Percentiles rank a stretch among this genome's conserved stretches.
Evolutionary conservation across 2,113 vertebrate genomes (phyloP).

Genomic region (Theristicus caerulescens): DNA sequence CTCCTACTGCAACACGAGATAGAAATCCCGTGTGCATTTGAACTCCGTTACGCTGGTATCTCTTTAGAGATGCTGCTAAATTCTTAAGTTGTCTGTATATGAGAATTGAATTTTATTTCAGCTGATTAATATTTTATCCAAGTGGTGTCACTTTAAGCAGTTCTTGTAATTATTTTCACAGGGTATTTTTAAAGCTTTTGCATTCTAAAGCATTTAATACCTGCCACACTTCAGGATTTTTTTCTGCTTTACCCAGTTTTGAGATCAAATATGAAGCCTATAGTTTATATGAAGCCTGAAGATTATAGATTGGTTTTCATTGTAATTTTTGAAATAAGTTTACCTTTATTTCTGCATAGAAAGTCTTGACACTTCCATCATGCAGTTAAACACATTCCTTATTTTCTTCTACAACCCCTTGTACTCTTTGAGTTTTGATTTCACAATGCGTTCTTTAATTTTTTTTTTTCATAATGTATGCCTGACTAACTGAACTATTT

Average conservation of each 20-base stretch:
- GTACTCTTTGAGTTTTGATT: neutral
- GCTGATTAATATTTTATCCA: neutral
- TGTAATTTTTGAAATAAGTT: neutral
- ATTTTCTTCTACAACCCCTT: neutral
- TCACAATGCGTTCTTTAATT: accelerated
- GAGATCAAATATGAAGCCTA: neutral
- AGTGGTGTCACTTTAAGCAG: neutral
- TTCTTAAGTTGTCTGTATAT: neutral
- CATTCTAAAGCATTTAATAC: neutral
- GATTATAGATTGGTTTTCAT: neutral
- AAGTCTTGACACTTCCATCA: neutral
- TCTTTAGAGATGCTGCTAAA: neutral
- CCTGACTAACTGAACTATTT: neutral
- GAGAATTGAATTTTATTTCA: neutral
- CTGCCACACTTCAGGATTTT: neutral
- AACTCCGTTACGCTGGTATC: neutral
- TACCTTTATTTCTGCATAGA: neutral
- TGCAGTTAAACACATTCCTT: neutral
- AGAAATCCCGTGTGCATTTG: neutral
- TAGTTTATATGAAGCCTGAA: neutral
- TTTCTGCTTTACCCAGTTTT: neutral
- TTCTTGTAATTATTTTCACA: neutral
- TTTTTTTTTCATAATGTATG: neutral
- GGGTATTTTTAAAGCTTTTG: neutral
- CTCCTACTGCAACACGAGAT: neutral